phyloP scores from a whole-genome alignment of 2,113 vertebrate species.

The Lucifuga dentata region DNA sequence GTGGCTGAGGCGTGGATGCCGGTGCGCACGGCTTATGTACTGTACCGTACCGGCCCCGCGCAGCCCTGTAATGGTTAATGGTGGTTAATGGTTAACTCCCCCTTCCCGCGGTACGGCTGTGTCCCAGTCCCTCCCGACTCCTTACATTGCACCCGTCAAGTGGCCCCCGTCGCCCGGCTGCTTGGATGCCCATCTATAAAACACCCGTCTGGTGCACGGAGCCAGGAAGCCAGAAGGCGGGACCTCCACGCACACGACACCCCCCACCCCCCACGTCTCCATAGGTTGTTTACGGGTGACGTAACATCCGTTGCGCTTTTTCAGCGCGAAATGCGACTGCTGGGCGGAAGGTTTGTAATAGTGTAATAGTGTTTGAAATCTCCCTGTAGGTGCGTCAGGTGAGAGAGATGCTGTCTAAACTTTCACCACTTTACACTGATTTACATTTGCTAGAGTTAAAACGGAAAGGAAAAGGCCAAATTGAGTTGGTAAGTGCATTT shows the following conservation, averaged over 20 bases:
- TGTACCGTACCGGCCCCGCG: constrained; percentile 54
- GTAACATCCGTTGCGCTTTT: too few species aligned
- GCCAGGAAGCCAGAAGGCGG: constrained; percentile 78
- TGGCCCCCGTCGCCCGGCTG: constrained; percentile 55
- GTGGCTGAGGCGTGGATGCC: constrained; percentile 61
- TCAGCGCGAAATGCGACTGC: too few species aligned
- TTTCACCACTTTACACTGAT: too few species aligned
- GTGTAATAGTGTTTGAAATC: too few species aligned
- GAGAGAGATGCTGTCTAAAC: too few species aligned
- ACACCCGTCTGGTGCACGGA: constrained; percentile 58
- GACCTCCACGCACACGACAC: constrained; percentile 47
- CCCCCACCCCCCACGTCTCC: constrained; percentile 4
- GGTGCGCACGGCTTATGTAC: constrained; percentile 76
- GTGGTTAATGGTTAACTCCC: constrained; percentile 79
- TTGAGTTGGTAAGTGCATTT: too few species aligned
- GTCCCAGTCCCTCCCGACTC: constrained; percentile 45
- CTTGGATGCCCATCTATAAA: constrained; percentile 69
- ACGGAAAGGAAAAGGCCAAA: too few species aligned
- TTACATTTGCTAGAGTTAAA: too few species aligned
- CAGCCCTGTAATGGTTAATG: constrained; percentile 50
- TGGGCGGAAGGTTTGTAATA: too few species aligned
- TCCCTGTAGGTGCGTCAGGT: too few species aligned
- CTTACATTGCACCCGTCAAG: constrained; percentile 74
- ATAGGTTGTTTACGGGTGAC: too few species aligned
- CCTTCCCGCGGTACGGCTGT: constrained; percentile 53